Evolutionary conservation across 1,140 invertebrate species (phyloP).

Genomic region (Tachypleus tridentatus): DNA sequence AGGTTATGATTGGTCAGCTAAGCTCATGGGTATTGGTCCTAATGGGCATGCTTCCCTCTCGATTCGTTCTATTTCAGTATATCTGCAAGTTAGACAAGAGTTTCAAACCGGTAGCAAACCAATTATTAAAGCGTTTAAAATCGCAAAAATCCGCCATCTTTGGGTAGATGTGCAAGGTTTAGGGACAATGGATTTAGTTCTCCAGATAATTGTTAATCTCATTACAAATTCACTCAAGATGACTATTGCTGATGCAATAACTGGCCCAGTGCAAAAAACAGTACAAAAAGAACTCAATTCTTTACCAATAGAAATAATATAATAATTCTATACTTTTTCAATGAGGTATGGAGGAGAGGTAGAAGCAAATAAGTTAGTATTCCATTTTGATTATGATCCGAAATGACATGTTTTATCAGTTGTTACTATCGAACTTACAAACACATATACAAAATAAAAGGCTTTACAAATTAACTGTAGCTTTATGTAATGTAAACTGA

Average conservation of each 20-base stretch:
- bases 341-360: no score
- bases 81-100: conserved; percentile 13
- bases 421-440: no score
- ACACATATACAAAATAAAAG: no score
- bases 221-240: conserved; percentile 22
- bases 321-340: no score
- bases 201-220: conserved; percentile 23
- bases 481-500: no score
- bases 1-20: conserved; percentile 15
- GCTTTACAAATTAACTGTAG: no score
- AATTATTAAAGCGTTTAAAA: conserved; percentile 12
- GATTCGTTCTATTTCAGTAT: conserved; percentile 13
- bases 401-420: no score
- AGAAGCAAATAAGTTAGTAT: no score
- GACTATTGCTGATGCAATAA: conserved; percentile 19
- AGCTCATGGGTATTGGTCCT: conserved; percentile 8
- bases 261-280: conserved; percentile 10
- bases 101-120: conserved; percentile 13
- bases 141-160: conserved; percentile 19
- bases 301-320: background rate
- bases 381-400: no score
- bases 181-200: conserved; percentile 20
- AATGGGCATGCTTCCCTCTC: conserved; percentile 10
- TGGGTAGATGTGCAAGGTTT: conserved; percentile 25
- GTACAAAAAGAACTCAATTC: conserved; percentile 19